Evolutionary conservation across 2,888 invertebrate genomes (phyloP), one percentile per base, ranked within the genome.

Genomic region (Caenorhabditis sp.): DNA sequence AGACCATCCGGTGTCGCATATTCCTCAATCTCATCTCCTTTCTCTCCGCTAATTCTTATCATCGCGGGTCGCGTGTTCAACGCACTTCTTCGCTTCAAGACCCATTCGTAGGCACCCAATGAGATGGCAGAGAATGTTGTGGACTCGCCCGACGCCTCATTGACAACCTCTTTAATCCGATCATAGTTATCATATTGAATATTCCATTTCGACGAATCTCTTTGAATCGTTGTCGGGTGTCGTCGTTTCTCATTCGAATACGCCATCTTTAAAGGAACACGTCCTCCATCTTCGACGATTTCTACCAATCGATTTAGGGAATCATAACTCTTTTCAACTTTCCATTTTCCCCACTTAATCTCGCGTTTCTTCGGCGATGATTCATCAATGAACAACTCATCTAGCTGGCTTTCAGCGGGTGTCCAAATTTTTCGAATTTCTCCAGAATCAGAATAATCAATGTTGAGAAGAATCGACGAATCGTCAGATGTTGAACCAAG

Each of bases 151-250:
- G 77, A 62, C 17, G 73, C 69, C 3, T 43, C 43, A 14, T 70
- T 70, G 5, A 63, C 43, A 12, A 76, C 63, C 54, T 73, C 72
- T 23, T 67, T 66, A 26, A 81, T 54, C 1, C 75, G 52, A 21
- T 78, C 76, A 21, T 66, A 68, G n/a, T 69, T 63, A 58, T 78
- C 77, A 52, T 78, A 80, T 26, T 67, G 60, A 14, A 77, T 38
- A 3, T 7, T 31, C 58, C 56, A 70, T 23, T 63, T 63, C 3
- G 61, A 23, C 2, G 58, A 56, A 23, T 68, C 72, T 20, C 58
- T 36, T 23, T 66, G 36, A 20, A 78, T 72, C 17, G 53, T 49
- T 20, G 50, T 64, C 17, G 78, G 78, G 10, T 62, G 23, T 14
- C 71, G 67, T 57, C 5, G 58, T 62, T 50, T 74, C 76, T 43